A percentile compares a stretch with the other conserved stretches of the same genome.
phyloP scores from a whole-genome alignment of 1,140 invertebrate genomes.

The Euura lappo region DNA sequence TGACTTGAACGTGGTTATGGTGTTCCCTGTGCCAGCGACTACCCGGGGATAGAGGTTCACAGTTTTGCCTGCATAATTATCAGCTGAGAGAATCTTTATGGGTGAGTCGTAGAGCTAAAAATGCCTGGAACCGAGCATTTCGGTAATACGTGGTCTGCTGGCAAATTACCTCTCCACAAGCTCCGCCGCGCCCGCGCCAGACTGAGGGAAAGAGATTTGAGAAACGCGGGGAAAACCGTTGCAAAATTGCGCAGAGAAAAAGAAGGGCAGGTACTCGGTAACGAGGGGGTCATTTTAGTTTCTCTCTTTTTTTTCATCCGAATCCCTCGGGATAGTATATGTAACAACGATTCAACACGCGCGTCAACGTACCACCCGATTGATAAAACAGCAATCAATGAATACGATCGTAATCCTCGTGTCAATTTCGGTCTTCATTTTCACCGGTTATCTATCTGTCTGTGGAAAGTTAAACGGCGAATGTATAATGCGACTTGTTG shows the following conservation, averaged over 20 bases:
- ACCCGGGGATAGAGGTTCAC: constrained; percentile 35
- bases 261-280: neutral
- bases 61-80: constrained; percentile 45
- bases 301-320: neutral
- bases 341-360: too few relatives aligned
- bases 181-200: neutral
- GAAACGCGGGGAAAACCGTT: neutral
- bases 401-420: too few relatives aligned
- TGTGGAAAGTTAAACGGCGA: neutral
- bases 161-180: neutral
- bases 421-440: too few relatives aligned
- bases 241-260: neutral
- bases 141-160: constrained; percentile 28
- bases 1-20: neutral
- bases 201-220: neutral
- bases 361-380: too few relatives aligned
- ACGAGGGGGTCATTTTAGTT: neutral
- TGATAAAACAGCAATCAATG: too few relatives aligned
- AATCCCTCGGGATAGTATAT: too few relatives aligned
- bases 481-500: neutral
- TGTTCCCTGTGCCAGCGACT: constrained; percentile 17
- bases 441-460: neutral
- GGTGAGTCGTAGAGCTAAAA: constrained; percentile 40
- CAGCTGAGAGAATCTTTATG: constrained; percentile 45
- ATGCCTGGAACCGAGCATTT: constrained; percentile 30